These are phyloP conservation scores for Phalacrocorax pelagicus DNA, from an alignment of 2,113 vertebrate species.

Conservation along the genomic window DNA sequence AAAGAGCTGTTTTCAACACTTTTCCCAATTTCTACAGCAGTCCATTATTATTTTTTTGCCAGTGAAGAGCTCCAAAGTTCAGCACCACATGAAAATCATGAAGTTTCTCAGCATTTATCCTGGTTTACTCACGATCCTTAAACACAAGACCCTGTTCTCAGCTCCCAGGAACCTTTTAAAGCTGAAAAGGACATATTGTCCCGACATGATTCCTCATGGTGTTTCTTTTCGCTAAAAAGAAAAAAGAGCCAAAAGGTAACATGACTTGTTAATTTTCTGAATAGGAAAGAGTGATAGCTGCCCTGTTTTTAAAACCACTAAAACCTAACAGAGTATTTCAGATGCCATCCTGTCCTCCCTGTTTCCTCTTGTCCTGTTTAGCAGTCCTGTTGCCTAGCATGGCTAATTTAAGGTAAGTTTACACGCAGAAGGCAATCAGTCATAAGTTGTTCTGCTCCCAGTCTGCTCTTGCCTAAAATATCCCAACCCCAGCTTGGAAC, in stretches of 20 bases:
- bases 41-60: neutral
- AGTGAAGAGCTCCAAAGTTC: neutral
- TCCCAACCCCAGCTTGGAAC: neutral
- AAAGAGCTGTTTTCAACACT: neutral
- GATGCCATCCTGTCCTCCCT: neutral
- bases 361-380: neutral
- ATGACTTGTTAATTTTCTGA: neutral
- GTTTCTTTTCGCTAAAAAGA: neutral
- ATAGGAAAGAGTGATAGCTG: neutral
- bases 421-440: fast-evolving
- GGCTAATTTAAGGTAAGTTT: neutral
- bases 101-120: neutral
- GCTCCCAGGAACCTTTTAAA: neutral
- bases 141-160: neutral
- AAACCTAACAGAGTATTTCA: neutral
- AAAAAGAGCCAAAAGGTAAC: neutral
- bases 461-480: neutral
- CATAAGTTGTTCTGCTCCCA: neutral
- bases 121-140: neutral
- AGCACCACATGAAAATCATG: neutral
- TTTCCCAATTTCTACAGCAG: neutral
- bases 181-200: neutral
- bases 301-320: neutral
- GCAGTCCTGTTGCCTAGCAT: neutral
- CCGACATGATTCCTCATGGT: neutral